Evolutionary conservation across 2,797 vertebrate species (phyloP).

Genomic region (Eupleurogrammus muticus): DNA sequence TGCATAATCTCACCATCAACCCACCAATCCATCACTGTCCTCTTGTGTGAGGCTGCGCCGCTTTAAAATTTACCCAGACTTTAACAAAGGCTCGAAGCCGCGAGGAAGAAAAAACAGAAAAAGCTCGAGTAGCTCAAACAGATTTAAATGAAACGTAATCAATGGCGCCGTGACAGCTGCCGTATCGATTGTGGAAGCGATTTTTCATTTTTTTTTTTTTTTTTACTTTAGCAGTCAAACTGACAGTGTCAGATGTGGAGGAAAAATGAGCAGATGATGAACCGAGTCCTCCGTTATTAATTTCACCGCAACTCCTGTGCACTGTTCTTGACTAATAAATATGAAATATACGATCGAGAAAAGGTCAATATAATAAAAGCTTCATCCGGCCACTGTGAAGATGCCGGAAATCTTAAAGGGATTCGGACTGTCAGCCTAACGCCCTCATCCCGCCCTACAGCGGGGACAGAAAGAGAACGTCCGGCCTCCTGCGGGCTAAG

Average conservation of each 20-base stretch:
- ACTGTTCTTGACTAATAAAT: constrained; percentile 52
- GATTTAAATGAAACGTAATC: constrained; percentile 63
- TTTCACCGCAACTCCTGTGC: constrained; percentile 27
- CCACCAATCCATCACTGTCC: constrained; percentile 67
- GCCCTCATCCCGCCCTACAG: constrained; percentile 50
- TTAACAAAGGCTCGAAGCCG: constrained; percentile 51
- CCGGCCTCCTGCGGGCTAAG: constrained; percentile 65
- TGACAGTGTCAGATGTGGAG: constrained; percentile 45
- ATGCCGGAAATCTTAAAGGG: constrained; percentile 56
- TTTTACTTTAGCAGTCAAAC: constrained; percentile 48
- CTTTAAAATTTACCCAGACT: constrained; percentile 54
- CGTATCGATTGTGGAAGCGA: constrained; percentile 55
- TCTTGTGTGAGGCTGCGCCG: constrained; percentile 33
- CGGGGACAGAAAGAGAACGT: constrained; percentile 53
- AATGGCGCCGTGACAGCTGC: constrained; percentile 58
- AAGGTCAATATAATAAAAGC: constrained; percentile 67
- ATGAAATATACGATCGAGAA: constrained; percentile 52
- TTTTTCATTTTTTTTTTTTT: constrained; percentile 37
- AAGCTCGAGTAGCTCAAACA: constrained; percentile 51
- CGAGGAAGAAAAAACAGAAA: constrained; percentile 46
- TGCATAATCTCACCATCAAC: constrained; percentile 72
- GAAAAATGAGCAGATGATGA: constrained; percentile 27
- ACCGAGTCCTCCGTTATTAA: constrained; percentile 37
- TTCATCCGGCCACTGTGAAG: constrained; percentile 47
- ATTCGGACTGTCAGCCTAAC: constrained; percentile 65